These are phyloP conservation scores for Clamator glandarius DNA, from an alignment of 2,797 vertebrate species.

Conservation along the genomic window DNA sequence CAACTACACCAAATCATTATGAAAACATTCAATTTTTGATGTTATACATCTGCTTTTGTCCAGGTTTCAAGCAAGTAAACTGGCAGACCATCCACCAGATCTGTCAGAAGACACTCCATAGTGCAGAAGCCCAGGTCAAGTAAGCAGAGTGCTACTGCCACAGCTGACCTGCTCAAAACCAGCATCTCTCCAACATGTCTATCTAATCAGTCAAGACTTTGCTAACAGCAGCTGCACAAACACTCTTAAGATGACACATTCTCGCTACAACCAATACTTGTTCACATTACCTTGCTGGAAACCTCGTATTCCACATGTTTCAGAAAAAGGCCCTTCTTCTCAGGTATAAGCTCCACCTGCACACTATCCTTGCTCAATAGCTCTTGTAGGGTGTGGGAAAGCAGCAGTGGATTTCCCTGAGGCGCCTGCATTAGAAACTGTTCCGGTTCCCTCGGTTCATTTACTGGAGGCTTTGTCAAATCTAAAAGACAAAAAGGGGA, in stretches of 20 bases:
- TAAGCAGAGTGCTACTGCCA: background rate
- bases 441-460: constrained; percentile 77
- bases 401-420: constrained; percentile 84
- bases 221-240: background rate
- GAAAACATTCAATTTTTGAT: fast-evolving
- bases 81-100: background rate
- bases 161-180: background rate
- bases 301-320: constrained; percentile 98
- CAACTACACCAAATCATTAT: fast-evolving
- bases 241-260: background rate
- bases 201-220: background rate
- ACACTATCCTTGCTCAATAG: constrained; percentile 88
- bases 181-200: background rate
- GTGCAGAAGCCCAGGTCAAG: background rate
- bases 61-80: background rate
- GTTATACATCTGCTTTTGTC: background rate
- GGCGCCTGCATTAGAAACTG: constrained; percentile 85
- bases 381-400: constrained; percentile 86
- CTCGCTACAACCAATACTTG: background rate
- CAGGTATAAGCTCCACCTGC: constrained; percentile 93
- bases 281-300: constrained; percentile 87
- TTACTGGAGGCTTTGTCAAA: constrained; percentile 82
- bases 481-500: constrained; percentile 77
- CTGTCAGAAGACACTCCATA: background rate
- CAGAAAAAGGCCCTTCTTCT: constrained; percentile 98